A percentile compares a stretch with the other conserved stretches of the same genome.
These are phyloP conservation scores for Rhodinocichla rosea DNA, from an alignment of 2,113 vertebrate genomes.

Conservation along the genomic window DNA sequence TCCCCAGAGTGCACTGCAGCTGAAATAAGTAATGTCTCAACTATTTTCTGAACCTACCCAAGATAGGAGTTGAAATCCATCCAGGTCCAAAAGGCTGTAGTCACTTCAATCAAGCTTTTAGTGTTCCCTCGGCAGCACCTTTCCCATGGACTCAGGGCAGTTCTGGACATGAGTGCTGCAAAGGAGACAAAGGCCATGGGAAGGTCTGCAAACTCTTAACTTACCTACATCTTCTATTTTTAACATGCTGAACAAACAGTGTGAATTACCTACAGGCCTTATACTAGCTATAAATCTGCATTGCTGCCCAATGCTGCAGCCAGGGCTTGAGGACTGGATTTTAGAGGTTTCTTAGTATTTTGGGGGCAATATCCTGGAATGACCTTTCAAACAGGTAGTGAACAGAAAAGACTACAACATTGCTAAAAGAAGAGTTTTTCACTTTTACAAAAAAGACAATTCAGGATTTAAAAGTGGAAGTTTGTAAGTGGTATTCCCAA, in stretches of 20 bases:
- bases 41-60: constrained; percentile 10
- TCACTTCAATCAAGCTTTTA: not conserved
- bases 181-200: not conserved
- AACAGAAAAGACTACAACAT: not conserved
- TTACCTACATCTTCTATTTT: not conserved
- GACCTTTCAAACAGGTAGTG: not conserved
- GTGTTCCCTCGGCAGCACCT: not conserved
- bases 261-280: not conserved
- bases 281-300: not conserved
- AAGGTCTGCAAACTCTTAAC: not conserved
- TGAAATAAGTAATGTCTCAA: not conserved
- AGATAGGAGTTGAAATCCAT: constrained; percentile 9
- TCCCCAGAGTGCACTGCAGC: not conserved
- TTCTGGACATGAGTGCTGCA: not conserved
- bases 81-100: not conserved
- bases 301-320: fast-evolving
- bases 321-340: not conserved
- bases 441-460: not conserved
- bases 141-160: not conserved
- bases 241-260: not conserved
- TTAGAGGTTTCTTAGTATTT: not conserved
- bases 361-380: not conserved
- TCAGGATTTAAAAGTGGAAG: not conserved
- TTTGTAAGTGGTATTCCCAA: not conserved
- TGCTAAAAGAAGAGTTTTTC: not conserved